Conservation (phyloP, 92 coral and sea anemone genomes). For the Chrysogorgia sp. region DNA sequence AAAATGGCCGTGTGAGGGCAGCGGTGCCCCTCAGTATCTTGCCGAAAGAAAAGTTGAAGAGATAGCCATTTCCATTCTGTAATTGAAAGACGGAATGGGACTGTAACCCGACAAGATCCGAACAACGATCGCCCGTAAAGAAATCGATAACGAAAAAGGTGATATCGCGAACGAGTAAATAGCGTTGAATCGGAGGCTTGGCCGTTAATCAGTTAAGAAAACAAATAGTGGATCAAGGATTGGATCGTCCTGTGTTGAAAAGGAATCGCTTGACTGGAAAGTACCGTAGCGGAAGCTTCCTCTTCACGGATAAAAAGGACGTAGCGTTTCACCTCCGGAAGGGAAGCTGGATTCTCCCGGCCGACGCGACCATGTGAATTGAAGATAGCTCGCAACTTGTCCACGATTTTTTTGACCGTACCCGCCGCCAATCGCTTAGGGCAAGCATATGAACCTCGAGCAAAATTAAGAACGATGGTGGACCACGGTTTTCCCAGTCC, state of each 20-base stretch:
- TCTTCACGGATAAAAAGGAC: slow-evolving; percentile 49
- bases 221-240: slow-evolving; percentile 11
- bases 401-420: slow-evolving; percentile 16
- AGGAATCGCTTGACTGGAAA: slow-evolving; percentile 48
- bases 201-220: background rate
- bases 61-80: too few relatives aligned
- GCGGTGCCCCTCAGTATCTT: too few relatives aligned
- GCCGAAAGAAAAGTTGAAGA: too few relatives aligned
- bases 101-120: too few relatives aligned
- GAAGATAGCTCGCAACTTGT: slow-evolving; percentile 51
- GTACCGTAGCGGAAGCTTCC: slow-evolving; percentile 38
- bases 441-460: background rate
- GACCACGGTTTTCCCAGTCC: slow-evolving; percentile 4
- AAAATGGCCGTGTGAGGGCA: too few relatives aligned
- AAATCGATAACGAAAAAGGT: slow-evolving; percentile 50
- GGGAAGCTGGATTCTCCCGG: slow-evolving; percentile 42
- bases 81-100: too few relatives aligned
- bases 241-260: slow-evolving; percentile 33
- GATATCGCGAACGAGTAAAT: slow-evolving; percentile 47
- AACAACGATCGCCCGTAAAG: slow-evolving; percentile 49
- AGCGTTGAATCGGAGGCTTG: slow-evolving; percentile 16
- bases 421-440: slow-evolving; percentile 44
- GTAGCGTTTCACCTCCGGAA: slow-evolving; percentile 40
- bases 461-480: background rate
- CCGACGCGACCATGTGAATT: slow-evolving; percentile 44